Evolutionary conservation across 2,888 invertebrate genomes (phyloP), one percentile per base, ranked within the genome.

Genomic region (Tachystola acroxantha): DNA sequence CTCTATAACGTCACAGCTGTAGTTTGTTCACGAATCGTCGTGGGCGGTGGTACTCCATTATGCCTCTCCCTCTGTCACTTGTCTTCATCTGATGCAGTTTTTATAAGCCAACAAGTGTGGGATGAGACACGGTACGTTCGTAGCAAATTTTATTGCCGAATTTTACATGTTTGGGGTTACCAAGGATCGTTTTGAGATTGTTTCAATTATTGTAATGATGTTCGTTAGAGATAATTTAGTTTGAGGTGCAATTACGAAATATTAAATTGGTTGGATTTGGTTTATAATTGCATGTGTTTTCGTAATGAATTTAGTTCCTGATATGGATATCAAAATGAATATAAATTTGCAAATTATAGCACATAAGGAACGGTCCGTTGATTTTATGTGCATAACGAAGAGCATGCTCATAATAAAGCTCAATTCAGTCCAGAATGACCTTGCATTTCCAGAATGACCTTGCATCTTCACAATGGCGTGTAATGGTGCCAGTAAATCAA

Each of bases 401-500:
- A 16, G 6, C 16, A 16, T 16, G 3, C 6, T 16, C 16, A 16
- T 16, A 16, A 4, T 16, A 6, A 16, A 16, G 3, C 16, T 27
- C 27, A 27, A 3, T 7, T 11, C 10, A 27, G 27, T 11, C 10
- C 27, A 14, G 19, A 12, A 12, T 36, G 31, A 36, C 32, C 20
- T 28, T 22, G 37, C 32, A 19, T 26, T 28, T 24, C 16, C 14
- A 30, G 19, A 32, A 48, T 48, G 50, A 51, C 57, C 57, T 56
- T 58, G 51, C 40, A 29, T 39, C 43, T 43, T 43, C 46, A 65
- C 64, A 72, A 71, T 63, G 56, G 47, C 45, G 35, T 45, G 53
- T 65, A 66, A 65, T 63, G 59, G 58, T 51, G 45, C 43, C 41
- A 43, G 47, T 32, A 30, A 30, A n/a, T 7, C 29, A 6, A 13